phyloP scores from a whole-genome alignment of 2,888 invertebrate species.

The Mythimna impura region DNA sequence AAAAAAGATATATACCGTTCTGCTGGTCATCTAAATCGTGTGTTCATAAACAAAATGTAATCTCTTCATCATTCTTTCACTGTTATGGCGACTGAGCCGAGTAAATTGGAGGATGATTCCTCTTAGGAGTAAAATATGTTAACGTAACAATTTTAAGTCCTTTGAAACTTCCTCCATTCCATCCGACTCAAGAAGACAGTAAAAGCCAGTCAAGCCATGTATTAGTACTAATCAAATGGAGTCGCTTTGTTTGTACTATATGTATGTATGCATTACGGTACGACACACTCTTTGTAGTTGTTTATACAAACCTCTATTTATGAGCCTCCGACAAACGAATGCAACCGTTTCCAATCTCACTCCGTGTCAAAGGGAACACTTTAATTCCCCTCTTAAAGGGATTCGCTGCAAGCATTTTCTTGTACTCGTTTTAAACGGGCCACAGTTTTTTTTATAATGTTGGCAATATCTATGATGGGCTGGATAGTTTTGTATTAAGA shows the following conservation, averaged over 20 bases:
- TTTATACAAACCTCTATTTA: slow-evolving; percentile 53
- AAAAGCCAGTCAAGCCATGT: slow-evolving; percentile 18
- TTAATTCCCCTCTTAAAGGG: slow-evolving; percentile 69
- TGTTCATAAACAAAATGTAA: no score
- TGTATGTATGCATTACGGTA: slow-evolving; percentile 33
- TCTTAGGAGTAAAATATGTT: no score
- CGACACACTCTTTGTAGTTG: slow-evolving; percentile 39
- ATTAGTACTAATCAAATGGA: slow-evolving; percentile 42
- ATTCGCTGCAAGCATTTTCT: slow-evolving; percentile 65
- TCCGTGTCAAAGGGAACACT: slow-evolving; percentile 69
- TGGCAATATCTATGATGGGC: background rate
- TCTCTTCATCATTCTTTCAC: no score
- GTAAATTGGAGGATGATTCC: no score
- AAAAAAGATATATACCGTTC: no score
- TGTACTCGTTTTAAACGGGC: slow-evolving; percentile 62
- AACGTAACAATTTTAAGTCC: no score
- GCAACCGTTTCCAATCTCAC: slow-evolving; percentile 67
- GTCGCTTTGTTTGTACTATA: slow-evolving; percentile 28
- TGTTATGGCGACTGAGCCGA: no score
- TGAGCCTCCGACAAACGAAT: slow-evolving; percentile 53
- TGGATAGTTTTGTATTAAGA: no score
- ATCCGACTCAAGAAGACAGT: background rate
- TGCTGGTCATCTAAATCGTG: no score
- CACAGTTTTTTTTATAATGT: slow-evolving; percentile 48
- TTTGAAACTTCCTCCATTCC: no score